Conservation (phyloP, 2,888 invertebrate genomes). For the Pollenia angustigena region DNA sequence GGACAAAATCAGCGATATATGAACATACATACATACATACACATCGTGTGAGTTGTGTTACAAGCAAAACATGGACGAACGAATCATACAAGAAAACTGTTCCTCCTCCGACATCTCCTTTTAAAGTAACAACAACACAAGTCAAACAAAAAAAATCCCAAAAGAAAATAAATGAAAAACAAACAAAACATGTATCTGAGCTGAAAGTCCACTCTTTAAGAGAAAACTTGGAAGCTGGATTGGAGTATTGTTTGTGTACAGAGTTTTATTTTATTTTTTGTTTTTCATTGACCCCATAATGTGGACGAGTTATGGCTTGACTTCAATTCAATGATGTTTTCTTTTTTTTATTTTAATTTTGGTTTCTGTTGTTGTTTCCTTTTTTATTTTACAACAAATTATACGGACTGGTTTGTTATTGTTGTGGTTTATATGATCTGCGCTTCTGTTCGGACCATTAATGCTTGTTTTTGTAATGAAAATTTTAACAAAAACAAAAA, state of each 20-base stretch:
- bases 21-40: no score
- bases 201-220: slow-evolving; percentile 9
- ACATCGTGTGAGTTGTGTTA: not conserved
- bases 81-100: slow-evolving; percentile 23
- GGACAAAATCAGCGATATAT: slow-evolving; percentile 35
- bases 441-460: slow-evolving; percentile 65
- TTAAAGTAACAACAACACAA: no score
- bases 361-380: slow-evolving; percentile 37
- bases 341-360: slow-evolving; percentile 23
- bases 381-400: slow-evolving; percentile 50
- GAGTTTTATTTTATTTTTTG: slow-evolving; percentile 5
- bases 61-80: slow-evolving; percentile 15
- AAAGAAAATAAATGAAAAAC: not conserved
- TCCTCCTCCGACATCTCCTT: slow-evolving; percentile 10
- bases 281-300: slow-evolving; percentile 63
- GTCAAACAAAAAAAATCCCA: not conserved
- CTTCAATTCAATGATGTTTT: slow-evolving; percentile 61
- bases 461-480: slow-evolving; percentile 66
- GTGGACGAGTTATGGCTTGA: slow-evolving; percentile 63
- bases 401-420: slow-evolving; percentile 39
- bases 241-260: not conserved
- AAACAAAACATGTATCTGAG: slow-evolving; percentile 14
- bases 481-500: slow-evolving; percentile 48
- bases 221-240: slow-evolving; percentile 31
- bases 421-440: slow-evolving; percentile 50